phyloP scores from a whole-genome alignment of 2,113 vertebrate species.

The Dipodomys stephensi region DNA sequence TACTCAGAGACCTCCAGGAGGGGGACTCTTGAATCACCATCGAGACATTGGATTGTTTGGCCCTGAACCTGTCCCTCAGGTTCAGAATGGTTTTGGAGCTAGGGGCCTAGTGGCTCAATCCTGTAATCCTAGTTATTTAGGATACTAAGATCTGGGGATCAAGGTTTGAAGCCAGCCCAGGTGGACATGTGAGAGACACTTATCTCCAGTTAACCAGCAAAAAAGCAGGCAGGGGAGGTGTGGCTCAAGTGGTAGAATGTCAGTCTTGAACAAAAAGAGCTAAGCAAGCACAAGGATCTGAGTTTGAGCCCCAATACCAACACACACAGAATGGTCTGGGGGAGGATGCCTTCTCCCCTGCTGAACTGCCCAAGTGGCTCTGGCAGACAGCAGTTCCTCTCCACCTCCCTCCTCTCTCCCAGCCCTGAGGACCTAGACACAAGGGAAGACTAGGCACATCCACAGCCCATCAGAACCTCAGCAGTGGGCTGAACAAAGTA shows the following conservation, averaged over 20 bases:
- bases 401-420: not conserved
- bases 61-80: not conserved
- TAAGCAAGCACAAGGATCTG: too few species aligned
- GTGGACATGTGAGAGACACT: too few species aligned
- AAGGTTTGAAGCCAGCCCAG: too few species aligned
- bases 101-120: too few species aligned
- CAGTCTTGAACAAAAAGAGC: too few species aligned
- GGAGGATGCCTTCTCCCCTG: not conserved
- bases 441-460: not conserved
- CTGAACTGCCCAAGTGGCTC: not conserved
- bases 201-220: too few species aligned
- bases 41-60: not conserved
- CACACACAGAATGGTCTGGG: too few species aligned
- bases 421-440: not conserved
- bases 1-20: not conserved
- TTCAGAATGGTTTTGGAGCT: not conserved
- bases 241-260: too few species aligned
- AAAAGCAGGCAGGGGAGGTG: too few species aligned
- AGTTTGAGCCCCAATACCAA: too few species aligned
- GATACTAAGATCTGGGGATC: too few species aligned
- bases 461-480: not conserved
- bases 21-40: not conserved
- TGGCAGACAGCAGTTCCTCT: not conserved
- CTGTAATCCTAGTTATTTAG: too few species aligned
- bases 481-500: not conserved